Evolutionary conservation across 2,888 invertebrate genomes (phyloP).

Genomic region (Drosophila koepferae): DNA sequence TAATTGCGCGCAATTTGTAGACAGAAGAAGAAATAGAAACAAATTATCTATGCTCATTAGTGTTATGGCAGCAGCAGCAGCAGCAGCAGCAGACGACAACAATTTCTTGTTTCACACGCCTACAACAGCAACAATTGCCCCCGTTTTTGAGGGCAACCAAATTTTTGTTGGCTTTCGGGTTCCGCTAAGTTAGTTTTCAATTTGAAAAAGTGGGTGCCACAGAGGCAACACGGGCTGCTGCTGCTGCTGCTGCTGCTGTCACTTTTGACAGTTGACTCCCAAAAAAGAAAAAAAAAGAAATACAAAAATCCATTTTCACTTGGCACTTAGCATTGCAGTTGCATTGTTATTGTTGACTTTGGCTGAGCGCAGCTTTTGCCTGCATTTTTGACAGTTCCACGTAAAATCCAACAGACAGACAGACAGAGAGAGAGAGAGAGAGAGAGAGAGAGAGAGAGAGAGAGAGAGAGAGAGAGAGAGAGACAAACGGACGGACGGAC

Average conservation of each 20-base stretch:
- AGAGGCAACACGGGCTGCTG: constrained; percentile 42
- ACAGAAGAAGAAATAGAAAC: constrained; percentile 30
- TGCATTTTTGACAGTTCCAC: constrained; percentile 81
- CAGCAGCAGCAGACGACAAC: constrained; percentile 52
- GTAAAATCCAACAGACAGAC: constrained; percentile 62
- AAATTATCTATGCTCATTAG: constrained; percentile 78
- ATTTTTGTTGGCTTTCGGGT: constrained; percentile 48
- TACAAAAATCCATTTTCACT: constrained; percentile 72
- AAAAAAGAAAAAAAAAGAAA: constrained; percentile 31
- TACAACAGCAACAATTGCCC: constrained; percentile 34
- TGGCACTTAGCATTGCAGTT: constrained; percentile 74
- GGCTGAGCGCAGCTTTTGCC: constrained; percentile 63
- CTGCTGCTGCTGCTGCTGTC: constrained; percentile 63
- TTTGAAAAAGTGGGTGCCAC: constrained; percentile 76
- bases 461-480: constrained; percentile 2
- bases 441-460: constrained; percentile 2
- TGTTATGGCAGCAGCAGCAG: constrained; percentile 24
- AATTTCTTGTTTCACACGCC: constrained; percentile 64
- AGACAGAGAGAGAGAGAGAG: no score
- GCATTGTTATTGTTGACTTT: constrained; percentile 38
- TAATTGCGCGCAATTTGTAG: constrained; percentile 74
- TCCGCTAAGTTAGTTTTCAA: constrained; percentile 82
- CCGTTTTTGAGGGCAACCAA: constrained; percentile 39
- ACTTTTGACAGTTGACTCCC: constrained; percentile 81
- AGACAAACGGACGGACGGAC: constrained; percentile 45